Conservation (phyloP, 2,888 invertebrate genomes). For the Microplitis deprimator region DNA sequence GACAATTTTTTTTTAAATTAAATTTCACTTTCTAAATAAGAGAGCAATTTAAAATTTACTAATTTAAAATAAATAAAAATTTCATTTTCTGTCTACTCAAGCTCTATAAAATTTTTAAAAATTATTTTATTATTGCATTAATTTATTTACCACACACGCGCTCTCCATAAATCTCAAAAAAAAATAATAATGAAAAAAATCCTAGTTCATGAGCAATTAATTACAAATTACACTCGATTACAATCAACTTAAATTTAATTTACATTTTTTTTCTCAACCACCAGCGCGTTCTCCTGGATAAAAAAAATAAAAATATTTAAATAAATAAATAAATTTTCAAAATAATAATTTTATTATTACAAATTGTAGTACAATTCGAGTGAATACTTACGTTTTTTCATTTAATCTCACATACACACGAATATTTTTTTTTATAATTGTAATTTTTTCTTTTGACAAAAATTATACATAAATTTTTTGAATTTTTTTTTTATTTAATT, state of each 20-base stretch:
- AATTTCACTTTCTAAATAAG: background rate
- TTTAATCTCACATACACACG: background rate
- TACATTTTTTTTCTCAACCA: background rate
- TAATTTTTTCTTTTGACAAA: too few species aligned
- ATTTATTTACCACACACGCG: constrained; percentile 14
- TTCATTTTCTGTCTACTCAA: constrained; percentile 20
- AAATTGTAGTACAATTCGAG: background rate
- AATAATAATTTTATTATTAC: background rate
- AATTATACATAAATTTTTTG: too few species aligned
- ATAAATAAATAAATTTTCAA: background rate
- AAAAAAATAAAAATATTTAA: background rate
- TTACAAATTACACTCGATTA: background rate
- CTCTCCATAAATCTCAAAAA: constrained; percentile 6
- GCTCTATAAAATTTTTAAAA: constrained; percentile 25
- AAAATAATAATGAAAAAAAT: background rate
- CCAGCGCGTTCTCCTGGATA: background rate
- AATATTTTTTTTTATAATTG: background rate
- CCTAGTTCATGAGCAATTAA: background rate
- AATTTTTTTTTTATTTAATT: too few species aligned
- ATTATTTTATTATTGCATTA: constrained; percentile 15
- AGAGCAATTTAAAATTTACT: constrained; percentile 6
- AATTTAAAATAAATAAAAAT: background rate
- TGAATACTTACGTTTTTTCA: background rate
- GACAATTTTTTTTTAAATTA: background rate
- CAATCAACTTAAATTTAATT: background rate